phyloP scores from a whole-genome alignment of 2,797 vertebrate species.

The Taeniopygia guttata region DNA sequence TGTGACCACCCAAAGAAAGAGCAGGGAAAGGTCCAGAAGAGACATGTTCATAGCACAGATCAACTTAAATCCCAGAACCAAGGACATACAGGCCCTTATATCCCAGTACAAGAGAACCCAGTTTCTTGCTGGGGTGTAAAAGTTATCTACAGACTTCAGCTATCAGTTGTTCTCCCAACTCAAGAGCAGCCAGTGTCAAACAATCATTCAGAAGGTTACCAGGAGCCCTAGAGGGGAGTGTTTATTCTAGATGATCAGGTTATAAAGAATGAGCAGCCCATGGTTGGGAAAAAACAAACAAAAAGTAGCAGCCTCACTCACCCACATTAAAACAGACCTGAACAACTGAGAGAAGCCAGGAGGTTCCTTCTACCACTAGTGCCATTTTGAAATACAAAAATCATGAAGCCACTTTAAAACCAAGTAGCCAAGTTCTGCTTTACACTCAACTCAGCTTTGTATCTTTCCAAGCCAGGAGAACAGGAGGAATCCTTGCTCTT shows the following conservation, averaged over 20 bases:
- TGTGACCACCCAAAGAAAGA: background rate
- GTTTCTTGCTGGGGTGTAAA: background rate
- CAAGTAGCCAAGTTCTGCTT: conserved; percentile 34
- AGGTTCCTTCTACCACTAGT: conserved; percentile 20
- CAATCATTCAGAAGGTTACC: background rate
- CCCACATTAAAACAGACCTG: conserved; percentile 4
- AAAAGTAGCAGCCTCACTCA: conserved; percentile 14
- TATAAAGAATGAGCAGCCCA: background rate
- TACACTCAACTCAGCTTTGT: conserved; percentile 39
- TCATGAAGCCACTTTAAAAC: conserved; percentile 36
- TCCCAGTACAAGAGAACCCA: background rate
- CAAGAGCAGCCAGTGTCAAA: conserved; percentile 8
- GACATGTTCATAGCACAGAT: background rate
- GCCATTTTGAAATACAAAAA: conserved; percentile 13
- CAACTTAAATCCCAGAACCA: background rate
- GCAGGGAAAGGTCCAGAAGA: background rate
- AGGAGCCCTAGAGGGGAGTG: conserved; percentile 19
- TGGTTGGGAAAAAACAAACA: background rate
- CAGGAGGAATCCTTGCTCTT: conserved; percentile 56
- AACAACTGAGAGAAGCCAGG: conserved; percentile 48
- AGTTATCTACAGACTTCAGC: background rate
- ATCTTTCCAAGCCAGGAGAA: conserved; percentile 48
- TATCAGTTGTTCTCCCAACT: background rate
- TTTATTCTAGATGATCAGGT: background rate
- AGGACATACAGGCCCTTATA: background rate